Evolutionary conservation across 2,888 invertebrate species (phyloP).

Genomic region (Amblyjoppa fuscipennis): DNA sequence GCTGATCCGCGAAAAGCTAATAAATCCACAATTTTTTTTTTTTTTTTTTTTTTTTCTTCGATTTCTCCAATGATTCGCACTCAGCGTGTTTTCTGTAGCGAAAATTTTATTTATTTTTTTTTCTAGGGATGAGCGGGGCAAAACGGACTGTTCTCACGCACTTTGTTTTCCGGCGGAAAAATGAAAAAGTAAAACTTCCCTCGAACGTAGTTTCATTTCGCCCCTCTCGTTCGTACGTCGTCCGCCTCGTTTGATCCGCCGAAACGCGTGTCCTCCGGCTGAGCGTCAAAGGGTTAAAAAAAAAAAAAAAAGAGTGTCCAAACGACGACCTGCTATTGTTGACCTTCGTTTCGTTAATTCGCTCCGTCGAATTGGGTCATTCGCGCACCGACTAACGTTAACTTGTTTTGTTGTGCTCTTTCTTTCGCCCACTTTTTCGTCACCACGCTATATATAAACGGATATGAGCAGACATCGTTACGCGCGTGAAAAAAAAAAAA

Average conservation of each 20-base stretch:
- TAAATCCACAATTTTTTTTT: too few relatives aligned
- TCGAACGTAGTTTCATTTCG: too few relatives aligned
- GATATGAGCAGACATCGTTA: neutral
- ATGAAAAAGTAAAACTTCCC: too few relatives aligned
- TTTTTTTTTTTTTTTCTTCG: too few relatives aligned
- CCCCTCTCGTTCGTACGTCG: neutral
- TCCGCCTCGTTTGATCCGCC: neutral
- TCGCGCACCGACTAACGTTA: neutral
- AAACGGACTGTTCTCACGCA: too few relatives aligned
- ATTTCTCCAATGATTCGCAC: too few relatives aligned
- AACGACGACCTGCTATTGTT: neutral
- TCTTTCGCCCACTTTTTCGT: neutral
- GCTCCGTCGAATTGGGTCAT: neutral
- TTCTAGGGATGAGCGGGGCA: too few relatives aligned
- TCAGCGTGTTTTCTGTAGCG: too few relatives aligned
- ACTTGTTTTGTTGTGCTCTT: neutral
- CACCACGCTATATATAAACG: neutral
- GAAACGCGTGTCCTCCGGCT: neutral
- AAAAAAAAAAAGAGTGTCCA: neutral
- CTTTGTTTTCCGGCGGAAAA: too few relatives aligned
- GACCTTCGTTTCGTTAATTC: slow-evolving; percentile 7
- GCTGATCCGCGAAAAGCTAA: too few relatives aligned
- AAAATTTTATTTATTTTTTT: too few relatives aligned
- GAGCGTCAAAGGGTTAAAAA: neutral
- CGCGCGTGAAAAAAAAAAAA: neutral